Percentiles rank a stretch among this genome's conserved stretches.
phyloP scores from a whole-genome alignment of 1,140 invertebrate genomes.

The Meteorus sp. region DNA sequence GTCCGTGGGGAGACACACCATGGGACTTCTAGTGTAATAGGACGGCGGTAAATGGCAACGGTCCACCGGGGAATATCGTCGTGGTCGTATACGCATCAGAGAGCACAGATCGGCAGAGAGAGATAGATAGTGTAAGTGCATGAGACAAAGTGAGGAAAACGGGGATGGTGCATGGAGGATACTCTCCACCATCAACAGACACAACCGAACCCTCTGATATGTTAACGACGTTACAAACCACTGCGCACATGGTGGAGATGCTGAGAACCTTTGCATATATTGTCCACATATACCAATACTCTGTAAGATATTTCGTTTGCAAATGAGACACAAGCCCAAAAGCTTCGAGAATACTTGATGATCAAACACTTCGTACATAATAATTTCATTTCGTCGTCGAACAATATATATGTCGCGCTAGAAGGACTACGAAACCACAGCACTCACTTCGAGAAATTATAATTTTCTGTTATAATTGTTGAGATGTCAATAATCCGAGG shows the following conservation, averaged over 20 bases:
- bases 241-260: conserved; percentile 21
- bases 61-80: conserved; percentile 42
- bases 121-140: conserved; percentile 17
- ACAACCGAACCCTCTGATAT: conserved; percentile 45
- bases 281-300: background rate
- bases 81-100: conserved; percentile 20
- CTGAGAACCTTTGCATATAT: conserved; percentile 16
- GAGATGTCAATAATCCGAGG: too few species aligned
- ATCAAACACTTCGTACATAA: too few species aligned
- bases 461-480: too few species aligned
- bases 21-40: conserved; percentile 8
- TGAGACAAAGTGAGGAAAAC: conserved; percentile 36
- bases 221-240: conserved; percentile 46
- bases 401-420: too few species aligned
- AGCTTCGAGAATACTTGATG: background rate
- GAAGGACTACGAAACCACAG: too few species aligned
- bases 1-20: conserved; percentile 6
- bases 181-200: too few species aligned
- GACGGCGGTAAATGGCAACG: conserved; percentile 39
- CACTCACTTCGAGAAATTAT: too few species aligned
- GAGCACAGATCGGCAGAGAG: background rate
- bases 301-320: conserved; percentile 19
- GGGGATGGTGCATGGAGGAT: too few species aligned
- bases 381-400: too few species aligned
- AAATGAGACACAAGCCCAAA: conserved; percentile 3